Evolutionary conservation across 2,888 invertebrate species (phyloP), one percentile per base, ranked within the genome.

Genomic region (Petrophora chlorosata): DNA sequence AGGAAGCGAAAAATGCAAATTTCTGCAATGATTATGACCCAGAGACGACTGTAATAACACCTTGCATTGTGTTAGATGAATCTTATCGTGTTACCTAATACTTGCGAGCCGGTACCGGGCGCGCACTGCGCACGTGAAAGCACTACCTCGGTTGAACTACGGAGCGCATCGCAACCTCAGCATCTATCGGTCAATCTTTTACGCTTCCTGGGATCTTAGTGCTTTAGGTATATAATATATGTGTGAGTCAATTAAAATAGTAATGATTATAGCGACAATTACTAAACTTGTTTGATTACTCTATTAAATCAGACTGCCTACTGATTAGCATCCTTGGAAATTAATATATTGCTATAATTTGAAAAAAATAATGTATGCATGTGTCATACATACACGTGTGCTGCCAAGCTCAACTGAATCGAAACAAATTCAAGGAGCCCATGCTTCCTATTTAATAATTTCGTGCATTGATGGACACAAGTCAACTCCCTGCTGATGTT

Each of bases 1-100:
- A 47, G 41, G 41, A 35, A 47, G 30, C 22, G 17, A 35, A 35
- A 35, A 35, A 41, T 26, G 29, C 30, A 35, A 47, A 45, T 45
- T 26, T n/a, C 3, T 8, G n/a, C 38, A 22, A 23, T 8, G n/a
- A n/a, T 32, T 41, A 34, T 7, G n/a, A 17, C 12, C 26, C 19
- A 15, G 14, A 17, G 30, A 26, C 10, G 28, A 25, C 7, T 34
- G 0, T 34, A 28, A 34, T 29, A 19, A 12, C 15, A 30, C 22
- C 17, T 46, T 25, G 36, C 8, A 13, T 40, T 40, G 35, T 25
- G 15, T 29, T 28, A 7, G 13, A 3, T 26, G 39, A n/a, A 34
- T 2, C 12, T 10, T 12, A 8, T 36, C 3, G 28, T 16, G 36
- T 47, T 47, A 41, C 25, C 40, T 47, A 47, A 47, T 22, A 16